A percentile compares a stretch with the other conserved stretches of the same genome.
These are phyloP conservation scores for Coenonympha arcania DNA, from an alignment of 2,888 invertebrate species.

Conservation along the genomic window DNA sequence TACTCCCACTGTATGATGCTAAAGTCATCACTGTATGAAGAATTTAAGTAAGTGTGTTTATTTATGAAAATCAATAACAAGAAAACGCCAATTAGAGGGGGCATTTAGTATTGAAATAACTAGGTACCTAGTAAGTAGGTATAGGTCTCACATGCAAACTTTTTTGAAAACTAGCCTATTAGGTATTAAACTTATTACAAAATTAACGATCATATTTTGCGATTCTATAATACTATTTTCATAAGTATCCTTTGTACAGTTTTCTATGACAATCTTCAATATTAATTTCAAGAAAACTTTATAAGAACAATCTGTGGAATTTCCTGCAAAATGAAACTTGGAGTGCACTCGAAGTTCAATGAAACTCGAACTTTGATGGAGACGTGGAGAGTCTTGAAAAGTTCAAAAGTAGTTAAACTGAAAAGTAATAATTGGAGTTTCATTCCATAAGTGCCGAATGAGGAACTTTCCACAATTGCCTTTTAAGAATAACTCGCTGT, in stretches of 20 bases:
- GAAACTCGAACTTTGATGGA: slow-evolving; percentile 7
- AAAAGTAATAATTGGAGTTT: slow-evolving; percentile 23
- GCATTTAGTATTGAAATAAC: no score
- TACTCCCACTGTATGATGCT: no score
- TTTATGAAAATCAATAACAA: no score
- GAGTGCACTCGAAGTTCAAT: slow-evolving; percentile 4
- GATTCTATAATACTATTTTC: no score
- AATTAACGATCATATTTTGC: no score
- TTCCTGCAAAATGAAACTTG: slow-evolving; percentile 8
- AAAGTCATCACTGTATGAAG: no score
- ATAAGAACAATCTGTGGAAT: background rate
- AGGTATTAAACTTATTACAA: no score
- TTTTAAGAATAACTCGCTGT: slow-evolving; percentile 44
- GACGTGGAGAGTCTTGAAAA: slow-evolving; percentile 7
- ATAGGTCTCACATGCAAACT: no score
- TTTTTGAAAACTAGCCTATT: no score
- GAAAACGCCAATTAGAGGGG: no score
- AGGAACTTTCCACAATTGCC: slow-evolving; percentile 45
- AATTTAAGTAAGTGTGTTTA: no score
- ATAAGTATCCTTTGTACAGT: background rate
- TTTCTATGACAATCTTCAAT: background rate
- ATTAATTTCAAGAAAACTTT: background rate
- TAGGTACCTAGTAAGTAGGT: no score
- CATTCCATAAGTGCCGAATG: slow-evolving; percentile 22
- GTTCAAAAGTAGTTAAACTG: slow-evolving; percentile 19